Base-by-base conservation (phyloP, 1,140 invertebrate species). In the Sinella curviseta region DNA sequence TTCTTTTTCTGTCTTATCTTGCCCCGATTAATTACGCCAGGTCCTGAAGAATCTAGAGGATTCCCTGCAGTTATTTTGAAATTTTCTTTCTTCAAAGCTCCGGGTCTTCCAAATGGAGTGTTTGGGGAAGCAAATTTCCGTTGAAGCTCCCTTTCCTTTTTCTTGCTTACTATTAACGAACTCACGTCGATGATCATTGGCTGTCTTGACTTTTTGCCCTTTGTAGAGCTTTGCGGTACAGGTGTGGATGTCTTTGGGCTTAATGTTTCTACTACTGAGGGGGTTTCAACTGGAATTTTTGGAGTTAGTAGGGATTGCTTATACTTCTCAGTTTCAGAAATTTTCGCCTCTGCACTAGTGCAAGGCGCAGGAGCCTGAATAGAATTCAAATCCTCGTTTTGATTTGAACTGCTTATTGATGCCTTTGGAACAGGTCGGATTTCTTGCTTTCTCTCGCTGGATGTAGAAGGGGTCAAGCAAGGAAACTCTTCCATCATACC, bases 1-100 rank as follows among this genome's bases (percentile, higher is more conserved):
- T 82, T 84, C 60, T 76, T 78, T 75, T 79, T 83, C 65, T 82
- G 65, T 67, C 81, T 60, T 1, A 82, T 81, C 73, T 84, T 84
- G 17, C 83, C 83, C 34, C 80, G 36, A 30, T 78, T 73, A 14
- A 82, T 82, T 8, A 81, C 24, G 4, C 30, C 57, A n/a, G 80
- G 77, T 20, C 79, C 83, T 20, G 83, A 82, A n/a, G 83, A 79
- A 36, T 84, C 83, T 17, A 84, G 35, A 20, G 75, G 35, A 81
- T 84, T 84, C 73, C 81, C 81, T 1, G 35, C 26, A 12, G 81
- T 82, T 1, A 60, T 20, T 55, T 80, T 80, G 12, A 57, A 3
- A 70, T 65, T 65, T n/a, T 77, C 57, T 16, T 57, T 74, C 24
- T 20, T 26, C 14, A 16, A 16, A 33, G 17, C 14, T 12, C 3